A percentile compares a stretch with the other conserved stretches of the same genome.
These are phyloP conservation scores for Resseliella maxima DNA, from an alignment of 2,888 invertebrate species.

Conservation along the genomic window DNA sequence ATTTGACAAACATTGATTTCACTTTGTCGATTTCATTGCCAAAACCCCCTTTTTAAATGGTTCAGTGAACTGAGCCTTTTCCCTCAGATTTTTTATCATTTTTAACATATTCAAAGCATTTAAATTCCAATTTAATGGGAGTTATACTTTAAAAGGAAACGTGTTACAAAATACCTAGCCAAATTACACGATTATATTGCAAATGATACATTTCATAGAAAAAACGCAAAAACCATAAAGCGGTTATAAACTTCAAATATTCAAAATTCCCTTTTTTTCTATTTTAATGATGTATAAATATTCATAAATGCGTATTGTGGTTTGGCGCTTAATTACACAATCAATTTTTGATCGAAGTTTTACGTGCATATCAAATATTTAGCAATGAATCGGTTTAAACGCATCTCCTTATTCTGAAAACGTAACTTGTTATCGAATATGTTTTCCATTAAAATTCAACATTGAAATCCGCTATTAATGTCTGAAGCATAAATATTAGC, in stretches of 20 bases:
- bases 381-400: no score
- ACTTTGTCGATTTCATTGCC: neutral
- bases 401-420: neutral
- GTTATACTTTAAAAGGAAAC: neutral
- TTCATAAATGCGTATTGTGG: neutral
- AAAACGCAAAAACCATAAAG: no score
- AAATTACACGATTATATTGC: neutral
- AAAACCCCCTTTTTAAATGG: neutral
- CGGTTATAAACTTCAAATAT: no score
- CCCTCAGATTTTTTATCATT: no score
- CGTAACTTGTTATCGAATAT: neutral
- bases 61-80: neutral
- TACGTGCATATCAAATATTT: no score
- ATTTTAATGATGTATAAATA: neutral
- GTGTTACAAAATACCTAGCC: neutral
- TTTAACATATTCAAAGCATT: no score
- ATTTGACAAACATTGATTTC: conserved; percentile 3
- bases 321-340: neutral
- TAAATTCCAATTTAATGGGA: no score
- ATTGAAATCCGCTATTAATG: neutral
- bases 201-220: no score
- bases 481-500: neutral
- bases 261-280: no score
- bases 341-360: neutral
- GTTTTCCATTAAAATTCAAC: neutral